A percentile compares a stretch with the other conserved stretches of the same genome.
Conservation (phyloP, 2,113 vertebrate species). For the Campylomormyrus tamandua region DNA sequence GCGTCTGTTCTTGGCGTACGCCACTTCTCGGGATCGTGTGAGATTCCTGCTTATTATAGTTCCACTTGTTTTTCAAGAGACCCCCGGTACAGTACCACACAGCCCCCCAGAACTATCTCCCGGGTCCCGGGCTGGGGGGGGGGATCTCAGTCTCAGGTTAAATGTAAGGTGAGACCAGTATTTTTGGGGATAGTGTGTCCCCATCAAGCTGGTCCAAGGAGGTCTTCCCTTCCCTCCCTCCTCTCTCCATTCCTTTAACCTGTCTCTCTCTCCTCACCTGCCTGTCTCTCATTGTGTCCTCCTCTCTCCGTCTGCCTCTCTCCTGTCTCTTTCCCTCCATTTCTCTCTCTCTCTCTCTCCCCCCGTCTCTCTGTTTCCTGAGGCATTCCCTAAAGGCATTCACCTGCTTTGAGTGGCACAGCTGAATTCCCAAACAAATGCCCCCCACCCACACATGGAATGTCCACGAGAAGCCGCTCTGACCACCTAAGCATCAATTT, state of each 20-base stretch:
- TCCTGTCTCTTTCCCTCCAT: not conserved
- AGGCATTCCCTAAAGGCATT: not conserved
- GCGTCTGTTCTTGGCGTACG: not conserved
- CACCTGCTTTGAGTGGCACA: not conserved
- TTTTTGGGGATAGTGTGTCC: not conserved
- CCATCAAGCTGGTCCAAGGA: not conserved
- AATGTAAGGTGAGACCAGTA: not conserved
- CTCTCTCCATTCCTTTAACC: not conserved
- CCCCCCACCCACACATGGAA: not conserved
- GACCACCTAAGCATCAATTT: not conserved
- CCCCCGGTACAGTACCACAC: not conserved
- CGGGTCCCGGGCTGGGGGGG: not conserved
- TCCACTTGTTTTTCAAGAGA: not conserved
- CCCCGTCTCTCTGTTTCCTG: not conserved
- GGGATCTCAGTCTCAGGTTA: not conserved
- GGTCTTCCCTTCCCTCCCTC: not conserved
- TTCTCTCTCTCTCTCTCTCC: not conserved
- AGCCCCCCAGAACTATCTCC: not conserved
- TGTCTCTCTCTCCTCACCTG: not conserved
- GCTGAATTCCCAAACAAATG: not conserved
- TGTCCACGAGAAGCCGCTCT: not conserved
- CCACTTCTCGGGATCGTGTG: not conserved
- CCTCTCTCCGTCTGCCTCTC: not conserved
- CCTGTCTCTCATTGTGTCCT: not conserved
- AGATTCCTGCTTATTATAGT: not conserved